Conservation (phyloP, 2,797 vertebrate species). For the Melanotaenia nigrans region DNA sequence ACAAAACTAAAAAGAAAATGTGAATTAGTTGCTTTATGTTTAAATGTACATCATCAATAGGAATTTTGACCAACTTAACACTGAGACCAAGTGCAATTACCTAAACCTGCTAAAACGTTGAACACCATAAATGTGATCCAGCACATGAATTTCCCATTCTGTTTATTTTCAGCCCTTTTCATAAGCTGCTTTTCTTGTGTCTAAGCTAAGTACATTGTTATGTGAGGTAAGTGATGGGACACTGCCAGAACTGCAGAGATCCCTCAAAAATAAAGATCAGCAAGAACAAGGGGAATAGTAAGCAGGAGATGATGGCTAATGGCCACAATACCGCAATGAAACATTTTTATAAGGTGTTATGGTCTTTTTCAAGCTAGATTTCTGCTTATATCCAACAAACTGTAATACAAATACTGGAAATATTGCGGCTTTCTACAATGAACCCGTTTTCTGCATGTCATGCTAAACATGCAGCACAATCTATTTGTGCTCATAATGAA, state of each 20-base stretch:
- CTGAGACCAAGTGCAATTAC: no score
- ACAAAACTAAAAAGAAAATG: background rate
- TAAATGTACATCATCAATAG: background rate
- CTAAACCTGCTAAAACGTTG: background rate
- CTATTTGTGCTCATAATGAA: slow-evolving; percentile 59
- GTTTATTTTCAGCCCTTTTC: background rate
- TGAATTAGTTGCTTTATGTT: background rate
- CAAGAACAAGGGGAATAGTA: background rate
- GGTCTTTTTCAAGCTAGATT: background rate
- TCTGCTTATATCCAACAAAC: background rate
- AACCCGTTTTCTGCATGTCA: slow-evolving; percentile 30
- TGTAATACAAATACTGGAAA: background rate
- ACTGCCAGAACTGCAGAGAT: background rate
- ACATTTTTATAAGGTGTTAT: background rate
- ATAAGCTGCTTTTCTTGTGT: background rate
- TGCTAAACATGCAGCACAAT: slow-evolving; percentile 33
- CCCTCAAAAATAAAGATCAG: background rate
- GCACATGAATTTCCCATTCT: background rate
- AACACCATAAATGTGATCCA: background rate
- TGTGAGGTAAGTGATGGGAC: background rate
- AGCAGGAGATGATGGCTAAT: background rate
- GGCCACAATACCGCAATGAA: background rate
- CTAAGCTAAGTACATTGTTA: background rate
- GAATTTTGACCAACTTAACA: background rate
- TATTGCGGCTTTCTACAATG: slow-evolving; percentile 15